These are phyloP conservation scores for Vireo griseus DNA, from an alignment of 2,797 vertebrate genomes.

Conservation along the genomic window DNA sequence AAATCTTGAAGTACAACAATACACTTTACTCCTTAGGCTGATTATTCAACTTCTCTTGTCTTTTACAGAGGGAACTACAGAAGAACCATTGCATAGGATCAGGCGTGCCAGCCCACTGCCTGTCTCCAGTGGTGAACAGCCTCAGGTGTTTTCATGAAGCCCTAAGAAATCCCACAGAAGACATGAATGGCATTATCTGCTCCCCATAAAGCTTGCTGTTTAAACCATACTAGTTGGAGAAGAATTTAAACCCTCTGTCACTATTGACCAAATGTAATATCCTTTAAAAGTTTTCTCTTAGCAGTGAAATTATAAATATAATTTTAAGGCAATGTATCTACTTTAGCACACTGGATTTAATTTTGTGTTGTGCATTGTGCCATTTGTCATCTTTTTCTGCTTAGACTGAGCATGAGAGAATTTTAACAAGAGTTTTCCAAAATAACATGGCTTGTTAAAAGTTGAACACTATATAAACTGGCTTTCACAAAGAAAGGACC, in stretches of 20 bases:
- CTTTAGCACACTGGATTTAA: neutral
- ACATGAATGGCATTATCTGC: neutral
- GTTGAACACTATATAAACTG: neutral
- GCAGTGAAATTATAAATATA: neutral
- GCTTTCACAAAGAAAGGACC: neutral
- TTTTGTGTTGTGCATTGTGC: neutral
- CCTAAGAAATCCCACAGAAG: neutral
- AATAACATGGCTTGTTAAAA: neutral
- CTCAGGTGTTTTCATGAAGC: neutral
- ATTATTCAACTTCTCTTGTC: neutral
- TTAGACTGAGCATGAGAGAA: neutral
- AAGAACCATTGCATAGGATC: neutral
- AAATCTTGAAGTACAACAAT: neutral
- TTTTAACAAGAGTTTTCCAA: neutral
- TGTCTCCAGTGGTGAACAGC: neutral
- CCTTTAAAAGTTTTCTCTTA: neutral
- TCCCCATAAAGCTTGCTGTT: neutral
- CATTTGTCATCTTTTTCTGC: neutral
- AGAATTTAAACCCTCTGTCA: neutral
- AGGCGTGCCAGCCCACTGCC: neutral
- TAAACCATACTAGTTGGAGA: neutral
- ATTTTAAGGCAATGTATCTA: neutral
- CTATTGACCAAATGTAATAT: neutral
- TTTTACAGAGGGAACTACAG: neutral
- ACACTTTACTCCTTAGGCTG: neutral